Base-by-base conservation (phyloP, 2,888 invertebrate species). In the Meta bourneti region DNA sequence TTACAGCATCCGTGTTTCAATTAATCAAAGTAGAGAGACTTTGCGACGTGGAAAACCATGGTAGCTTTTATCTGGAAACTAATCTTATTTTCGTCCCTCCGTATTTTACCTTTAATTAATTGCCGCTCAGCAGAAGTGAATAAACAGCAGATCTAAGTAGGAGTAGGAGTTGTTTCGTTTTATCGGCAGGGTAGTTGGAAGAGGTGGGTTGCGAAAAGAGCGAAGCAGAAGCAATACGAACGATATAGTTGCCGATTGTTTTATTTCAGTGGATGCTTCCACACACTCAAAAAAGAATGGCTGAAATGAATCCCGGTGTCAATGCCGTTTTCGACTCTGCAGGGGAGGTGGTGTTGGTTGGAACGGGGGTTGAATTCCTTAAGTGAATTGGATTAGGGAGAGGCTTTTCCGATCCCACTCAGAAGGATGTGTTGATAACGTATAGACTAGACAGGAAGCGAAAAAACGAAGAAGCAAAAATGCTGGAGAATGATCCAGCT, bases 31-130 rank as follows among this genome's bases (percentile, higher is more conserved):
- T 20, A 20, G 74, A 34, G 54, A 54, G 51, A 19, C 52, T 34
- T 71, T 70, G 71, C 71, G 82, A 82, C 82, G 48, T 52, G 51
- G 77, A 51, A 48, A 51, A 51, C 49, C 49, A 8, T 20, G 70
- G n/a, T 51, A 19, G 20, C 74, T 74, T 49, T 74, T 71, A 34
- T 74, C 69, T n/a, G 7, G 19, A 49, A 77, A 85, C 85, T 85
- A 85, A 77, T 85, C 85, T 85, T 85, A 77, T 85, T 85, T 85
- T 85, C 71, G 70, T 82, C 77, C 61, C 34, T 75, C 85, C 49
- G 75, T 70, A 74, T 74, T 84, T 84, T 84, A 74, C 34, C 72
- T 85, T 85, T 85, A 77, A 85, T 85, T 85, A 85, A 85, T 85
- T 85, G 75, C 69, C 6, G 61, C 54, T 77, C 20, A 7, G 61